phyloP scores from a whole-genome alignment of 2,888 invertebrate genomes.

The Cheilosia vernalis region DNA sequence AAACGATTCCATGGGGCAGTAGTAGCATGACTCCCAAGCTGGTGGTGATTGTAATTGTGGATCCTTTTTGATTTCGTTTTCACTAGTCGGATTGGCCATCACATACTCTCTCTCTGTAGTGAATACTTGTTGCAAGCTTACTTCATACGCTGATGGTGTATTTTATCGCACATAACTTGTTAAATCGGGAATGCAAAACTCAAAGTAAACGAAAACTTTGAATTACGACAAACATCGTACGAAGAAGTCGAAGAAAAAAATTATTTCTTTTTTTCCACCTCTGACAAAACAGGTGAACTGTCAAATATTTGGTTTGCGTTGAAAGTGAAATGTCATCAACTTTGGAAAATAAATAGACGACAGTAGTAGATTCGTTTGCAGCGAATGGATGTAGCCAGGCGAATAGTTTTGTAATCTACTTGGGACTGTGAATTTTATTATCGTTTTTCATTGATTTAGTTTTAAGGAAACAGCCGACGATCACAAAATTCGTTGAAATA shows the following conservation, averaged over 20 bases:
- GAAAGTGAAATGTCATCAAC: slow-evolving; percentile 70
- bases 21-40: slow-evolving; percentile 86
- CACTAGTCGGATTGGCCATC: slow-evolving; percentile 62
- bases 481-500: too few species aligned
- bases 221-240: slow-evolving; percentile 43
- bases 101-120: slow-evolving; percentile 41
- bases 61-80: slow-evolving; percentile 61
- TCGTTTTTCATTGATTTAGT: too few species aligned
- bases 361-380: slow-evolving; percentile 35
- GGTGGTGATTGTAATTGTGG: slow-evolving; percentile 54
- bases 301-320: slow-evolving; percentile 28
- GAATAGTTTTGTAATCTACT: neutral
- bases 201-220: slow-evolving; percentile 24
- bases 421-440: neutral
- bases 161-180: slow-evolving; percentile 31
- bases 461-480: too few species aligned
- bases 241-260: slow-evolving; percentile 43
- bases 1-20: slow-evolving; percentile 86
- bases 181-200: slow-evolving; percentile 2
- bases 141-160: slow-evolving; percentile 2
- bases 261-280: slow-evolving; percentile 53
- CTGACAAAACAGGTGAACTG: slow-evolving; percentile 67
- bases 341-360: slow-evolving; percentile 48
- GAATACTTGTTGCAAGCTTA: slow-evolving; percentile 12
- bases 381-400: slow-evolving; percentile 21